Percentiles rank a stretch among this genome's conserved stretches.
Conservation (phyloP, 2,888 invertebrate genomes). For the Caenorhabditis doughertyi region DNA sequence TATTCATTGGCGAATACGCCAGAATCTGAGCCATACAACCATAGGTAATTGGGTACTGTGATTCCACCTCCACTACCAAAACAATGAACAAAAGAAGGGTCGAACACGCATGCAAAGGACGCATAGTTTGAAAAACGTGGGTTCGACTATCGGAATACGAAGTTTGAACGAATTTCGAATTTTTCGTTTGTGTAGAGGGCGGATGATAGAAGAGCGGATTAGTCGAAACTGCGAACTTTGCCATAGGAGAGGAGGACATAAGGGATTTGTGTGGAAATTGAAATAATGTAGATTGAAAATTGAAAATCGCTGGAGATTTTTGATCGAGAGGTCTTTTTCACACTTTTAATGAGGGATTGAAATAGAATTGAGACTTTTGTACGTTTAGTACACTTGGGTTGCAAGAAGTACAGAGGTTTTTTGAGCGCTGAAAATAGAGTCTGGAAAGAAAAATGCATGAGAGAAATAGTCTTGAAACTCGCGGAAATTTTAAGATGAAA, state of each 20-base stretch:
- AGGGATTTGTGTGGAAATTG: too few species aligned
- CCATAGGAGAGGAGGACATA: too few species aligned
- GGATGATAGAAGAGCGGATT: slow-evolving; percentile 28
- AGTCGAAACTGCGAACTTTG: slow-evolving; percentile 51
- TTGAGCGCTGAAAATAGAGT: too few species aligned
- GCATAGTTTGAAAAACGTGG: slow-evolving; percentile 5
- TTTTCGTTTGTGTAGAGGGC: too few species aligned
- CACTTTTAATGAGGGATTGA: slow-evolving; percentile 4
- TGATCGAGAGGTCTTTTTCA: slow-evolving; percentile 31
- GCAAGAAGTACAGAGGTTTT: too few species aligned
- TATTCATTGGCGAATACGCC: slow-evolving; percentile 52
- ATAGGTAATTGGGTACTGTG: slow-evolving; percentile 55
- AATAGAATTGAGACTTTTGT: too few species aligned
- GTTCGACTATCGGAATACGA: too few species aligned
- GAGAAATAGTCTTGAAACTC: too few species aligned
- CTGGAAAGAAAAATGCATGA: too few species aligned
- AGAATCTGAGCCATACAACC: slow-evolving; percentile 54
- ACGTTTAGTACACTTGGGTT: too few species aligned
- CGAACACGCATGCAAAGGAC: slow-evolving; percentile 29
- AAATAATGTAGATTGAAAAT: background rate
- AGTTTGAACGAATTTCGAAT: background rate
- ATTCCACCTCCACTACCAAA: slow-evolving; percentile 11
- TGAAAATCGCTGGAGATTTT: slow-evolving; percentile 38
- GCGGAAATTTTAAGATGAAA: too few species aligned
- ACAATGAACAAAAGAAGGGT: slow-evolving; percentile 3